Evolutionary conservation across 2,888 invertebrate species (phyloP).

Genomic region (Habrosyne pyritoides): DNA sequence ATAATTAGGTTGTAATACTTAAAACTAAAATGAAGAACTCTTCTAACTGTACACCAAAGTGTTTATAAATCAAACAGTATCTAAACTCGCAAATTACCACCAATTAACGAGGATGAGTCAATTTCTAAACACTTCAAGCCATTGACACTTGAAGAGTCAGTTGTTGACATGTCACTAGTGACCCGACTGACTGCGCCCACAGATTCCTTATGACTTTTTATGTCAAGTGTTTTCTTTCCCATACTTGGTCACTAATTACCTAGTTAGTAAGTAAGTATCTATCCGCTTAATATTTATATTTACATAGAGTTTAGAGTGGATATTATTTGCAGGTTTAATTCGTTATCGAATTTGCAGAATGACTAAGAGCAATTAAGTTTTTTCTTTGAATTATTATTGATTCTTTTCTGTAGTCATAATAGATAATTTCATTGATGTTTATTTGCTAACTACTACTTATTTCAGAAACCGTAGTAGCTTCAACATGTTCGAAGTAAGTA

Average conservation of each 20-base stretch:
- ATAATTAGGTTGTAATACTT: too few species aligned
- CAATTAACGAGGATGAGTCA: constrained; percentile 8
- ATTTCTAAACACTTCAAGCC: neutral
- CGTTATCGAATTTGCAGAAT: too few species aligned
- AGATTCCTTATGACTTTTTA: neutral
- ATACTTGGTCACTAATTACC: neutral
- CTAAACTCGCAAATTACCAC: constrained; percentile 5
- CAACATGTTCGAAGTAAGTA: too few species aligned
- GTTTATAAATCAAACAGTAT: constrained; percentile 2
- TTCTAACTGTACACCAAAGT: constrained; percentile 7
- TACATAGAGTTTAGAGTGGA: neutral
- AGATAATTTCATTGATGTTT: too few species aligned
- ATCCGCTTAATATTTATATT: too few species aligned
- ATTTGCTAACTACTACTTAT: too few species aligned
- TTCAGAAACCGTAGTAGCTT: too few species aligned
- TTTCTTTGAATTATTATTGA: too few species aligned
- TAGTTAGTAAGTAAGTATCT: neutral
- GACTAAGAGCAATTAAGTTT: too few species aligned
- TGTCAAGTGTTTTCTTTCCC: neutral
- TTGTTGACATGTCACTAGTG: neutral
- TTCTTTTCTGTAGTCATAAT: too few species aligned
- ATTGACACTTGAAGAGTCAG: neutral
- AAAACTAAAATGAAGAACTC: too few species aligned
- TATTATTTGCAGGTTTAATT: neutral
- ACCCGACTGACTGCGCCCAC: neutral